Evolutionary conservation across 2,888 invertebrate genomes (phyloP).

Genomic region (Lysandra coridon): DNA sequence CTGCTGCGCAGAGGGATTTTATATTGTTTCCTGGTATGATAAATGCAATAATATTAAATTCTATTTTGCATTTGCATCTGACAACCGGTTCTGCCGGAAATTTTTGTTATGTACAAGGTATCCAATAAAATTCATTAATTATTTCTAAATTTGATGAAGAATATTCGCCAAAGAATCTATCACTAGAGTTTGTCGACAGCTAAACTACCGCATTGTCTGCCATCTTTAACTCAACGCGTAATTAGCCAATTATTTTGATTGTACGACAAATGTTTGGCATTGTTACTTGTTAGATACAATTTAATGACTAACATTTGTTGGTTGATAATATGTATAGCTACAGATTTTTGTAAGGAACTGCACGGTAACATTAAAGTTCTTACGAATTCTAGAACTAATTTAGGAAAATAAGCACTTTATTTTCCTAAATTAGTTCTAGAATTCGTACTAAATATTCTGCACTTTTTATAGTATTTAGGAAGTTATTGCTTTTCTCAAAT

Average conservation of each 20-base stretch:
- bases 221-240: conserved; percentile 9
- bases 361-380: neutral
- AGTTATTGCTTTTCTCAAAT: neutral
- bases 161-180: conserved; percentile 26
- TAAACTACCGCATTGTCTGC: conserved; percentile 21
- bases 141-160: conserved; percentile 14
- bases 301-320: conserved; percentile 1
- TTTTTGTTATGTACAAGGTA: neutral
- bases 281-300: conserved; percentile 12
- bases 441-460: neutral
- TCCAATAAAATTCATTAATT: neutral
- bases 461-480: neutral
- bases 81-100: neutral
- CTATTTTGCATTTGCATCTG: neutral
- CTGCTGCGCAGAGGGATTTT: neutral
- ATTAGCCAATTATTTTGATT: neutral
- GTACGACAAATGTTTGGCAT: conserved; percentile 1
- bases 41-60: neutral
- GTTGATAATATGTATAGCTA: neutral
- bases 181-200: conserved; percentile 8
- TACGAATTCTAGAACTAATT: neutral
- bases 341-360: neutral
- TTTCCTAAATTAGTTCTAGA: no score
- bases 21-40: neutral
- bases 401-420: neutral